Conservation (phyloP, 2,113 vertebrate species). For the Gobiocypris rarus region DNA sequence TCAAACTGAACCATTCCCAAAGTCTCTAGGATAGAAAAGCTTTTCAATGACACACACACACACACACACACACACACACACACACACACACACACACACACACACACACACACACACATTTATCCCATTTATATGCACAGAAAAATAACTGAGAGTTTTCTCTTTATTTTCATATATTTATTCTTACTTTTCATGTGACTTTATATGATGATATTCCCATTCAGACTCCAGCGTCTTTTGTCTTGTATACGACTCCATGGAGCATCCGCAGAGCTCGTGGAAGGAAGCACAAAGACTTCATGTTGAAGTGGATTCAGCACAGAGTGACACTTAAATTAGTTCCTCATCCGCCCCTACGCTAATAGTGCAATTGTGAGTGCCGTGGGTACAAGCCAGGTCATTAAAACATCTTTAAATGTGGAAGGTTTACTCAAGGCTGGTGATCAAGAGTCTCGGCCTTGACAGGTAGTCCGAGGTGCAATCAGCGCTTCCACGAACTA, state of each 20-base stretch:
- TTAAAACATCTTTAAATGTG: slow-evolving; percentile 65
- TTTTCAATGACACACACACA: slow-evolving; percentile 8
- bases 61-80: neutral
- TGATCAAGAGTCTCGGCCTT: slow-evolving; percentile 56
- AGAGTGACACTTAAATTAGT: slow-evolving; percentile 70
- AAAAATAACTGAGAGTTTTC: neutral
- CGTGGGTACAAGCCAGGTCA: slow-evolving; percentile 58
- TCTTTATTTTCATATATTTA: neutral
- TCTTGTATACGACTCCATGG: neutral
- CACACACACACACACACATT: neutral
- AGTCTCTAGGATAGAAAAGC: neutral
- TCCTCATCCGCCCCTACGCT: slow-evolving; percentile 49
- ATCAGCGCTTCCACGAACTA: slow-evolving; percentile 54
- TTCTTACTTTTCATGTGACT: neutral
- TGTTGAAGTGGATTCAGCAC: slow-evolving; percentile 51
- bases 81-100: neutral
- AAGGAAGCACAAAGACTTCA: slow-evolving; percentile 26
- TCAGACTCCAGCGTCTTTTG: neutral
- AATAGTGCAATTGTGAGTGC: slow-evolving; percentile 58
- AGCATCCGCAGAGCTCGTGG: neutral
- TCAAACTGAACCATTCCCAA: neutral
- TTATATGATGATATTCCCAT: slow-evolving; percentile 14
- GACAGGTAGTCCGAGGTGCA: slow-evolving; percentile 55
- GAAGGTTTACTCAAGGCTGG: slow-evolving; percentile 62
- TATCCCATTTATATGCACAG: neutral